Base-by-base conservation (phyloP, 2,888 invertebrate species). In the Crocallis elinguaria region DNA sequence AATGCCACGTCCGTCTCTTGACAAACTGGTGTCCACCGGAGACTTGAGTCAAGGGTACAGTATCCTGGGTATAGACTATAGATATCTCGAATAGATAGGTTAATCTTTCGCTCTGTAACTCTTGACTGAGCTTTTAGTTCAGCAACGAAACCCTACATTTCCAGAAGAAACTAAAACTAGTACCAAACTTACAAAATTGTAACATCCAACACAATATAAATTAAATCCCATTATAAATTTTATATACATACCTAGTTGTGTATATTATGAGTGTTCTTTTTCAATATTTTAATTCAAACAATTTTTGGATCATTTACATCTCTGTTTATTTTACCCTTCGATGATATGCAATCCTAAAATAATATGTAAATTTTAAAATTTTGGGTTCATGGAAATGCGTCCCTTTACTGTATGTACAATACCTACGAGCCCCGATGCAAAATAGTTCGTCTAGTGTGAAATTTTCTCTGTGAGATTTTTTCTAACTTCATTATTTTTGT, bases 391-490 rank as follows among this genome's bases (percentile, higher is more conserved):
- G 46, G 46, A 52, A 52, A 37, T 37, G 19, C 13, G 37, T 32
- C 36, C 46, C 36, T 50, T 45, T 30, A 27, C 17, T 55, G 54
- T 61, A 50, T 42, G 52, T 44, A 59, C 49, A 51, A 60, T 57
- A 64, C 53, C 53, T 61, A 57, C n/a, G n/a, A n/a, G n/a, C n/a
- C n/a, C n/a, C n/a, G n/a, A n/a, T n/a, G n/a, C n/a, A n/a, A n/a
- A n/a, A n/a, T n/a, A n/a, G n/a, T n/a, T n/a, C n/a, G n/a, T n/a
- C n/a, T n/a, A n/a, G n/a, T n/a, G n/a, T n/a, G n/a, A n/a, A n/a
- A n/a, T n/a, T n/a, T n/a, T n/a, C n/a, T n/a, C n/a, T n/a, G n/a
- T n/a, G n/a, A n/a, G n/a, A n/a, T n/a, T n/a, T n/a, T n/a, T n/a
- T n/a, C n/a, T n/a, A n/a, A n/a, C n/a, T n/a, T n/a, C n/a, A n/a